Evolutionary conservation across 2,797 vertebrate genomes (phyloP), one percentile per base, ranked within the genome.

Genomic region (Semaprochilodus insignis): DNA sequence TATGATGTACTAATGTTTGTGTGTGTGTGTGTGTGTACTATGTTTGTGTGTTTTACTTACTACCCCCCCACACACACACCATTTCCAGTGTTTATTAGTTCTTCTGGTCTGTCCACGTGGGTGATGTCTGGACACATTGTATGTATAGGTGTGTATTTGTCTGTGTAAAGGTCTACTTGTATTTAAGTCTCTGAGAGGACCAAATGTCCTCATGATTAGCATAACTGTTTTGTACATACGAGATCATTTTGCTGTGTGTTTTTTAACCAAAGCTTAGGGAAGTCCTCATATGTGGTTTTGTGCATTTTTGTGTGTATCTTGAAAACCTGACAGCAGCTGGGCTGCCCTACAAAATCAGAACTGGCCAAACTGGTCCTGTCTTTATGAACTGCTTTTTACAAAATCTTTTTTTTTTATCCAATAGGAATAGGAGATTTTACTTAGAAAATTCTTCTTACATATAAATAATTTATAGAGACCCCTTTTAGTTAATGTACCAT

Each of bases 1-100:
- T 31, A 31, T 31, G 31, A 31, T 1, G 31, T 31, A 31, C 31
- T 31, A 31, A 3, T 31, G 31, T 31, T 1, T 31, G 31, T 31
- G 66, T 66, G 70, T 13, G 6, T 74, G 51, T 51, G 63, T 31
- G 63, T 75, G 62, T 34, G 34, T 2, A 13, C 31, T 6, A 8
- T 3, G 40, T 40, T 2, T 40, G 40, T 31, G 69, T 57, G 54
- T 74, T 40, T 82, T 59, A 65, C 74, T 82, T 40, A 36, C 34
- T 44, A 67, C 40, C 40, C 40, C 40, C 40, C 74, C 44, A 67
- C 27, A n/a, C n/a, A n/a, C n/a, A n/a, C 23, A 40, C 34, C 67
- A 48, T 72, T 83, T 25, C 23, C 52, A 55, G 27, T 77, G 85
- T 86, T 81, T 81, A 84, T 86, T 82, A 80, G 72, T 75, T 71